These are phyloP conservation scores for Cyanoderma ruficeps DNA, from an alignment of 2,113 vertebrate species.

Conservation along the genomic window DNA sequence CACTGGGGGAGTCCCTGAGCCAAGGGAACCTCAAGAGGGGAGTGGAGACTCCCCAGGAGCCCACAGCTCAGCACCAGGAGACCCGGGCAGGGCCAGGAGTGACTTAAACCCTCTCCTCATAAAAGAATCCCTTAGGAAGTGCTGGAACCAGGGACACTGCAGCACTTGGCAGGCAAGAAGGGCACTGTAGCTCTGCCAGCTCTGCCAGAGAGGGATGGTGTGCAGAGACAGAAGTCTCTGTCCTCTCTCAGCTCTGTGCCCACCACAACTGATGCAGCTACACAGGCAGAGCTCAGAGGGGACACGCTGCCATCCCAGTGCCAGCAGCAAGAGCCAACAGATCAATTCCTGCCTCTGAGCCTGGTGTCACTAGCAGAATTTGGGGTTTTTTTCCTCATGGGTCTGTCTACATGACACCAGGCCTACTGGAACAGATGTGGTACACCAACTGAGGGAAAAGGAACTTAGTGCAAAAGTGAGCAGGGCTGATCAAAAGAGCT, in stretches of 20 bases:
- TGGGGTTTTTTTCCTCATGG: background rate
- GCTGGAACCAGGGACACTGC: background rate
- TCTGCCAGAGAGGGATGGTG: background rate
- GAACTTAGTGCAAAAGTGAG: background rate
- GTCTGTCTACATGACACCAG: background rate
- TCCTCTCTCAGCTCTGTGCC: background rate
- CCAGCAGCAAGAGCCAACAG: background rate
- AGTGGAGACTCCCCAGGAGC: too few relatives aligned
- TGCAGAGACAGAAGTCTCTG: background rate
- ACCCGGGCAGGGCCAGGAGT: background rate
- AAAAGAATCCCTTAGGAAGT: background rate
- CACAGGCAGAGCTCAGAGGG: background rate
- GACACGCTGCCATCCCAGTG: accelerated
- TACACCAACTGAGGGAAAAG: accelerated
- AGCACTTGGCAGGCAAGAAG: background rate
- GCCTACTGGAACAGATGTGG: background rate
- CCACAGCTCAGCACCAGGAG: background rate
- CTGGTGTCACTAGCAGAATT: background rate
- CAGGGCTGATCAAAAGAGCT: background rate
- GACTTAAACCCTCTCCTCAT: background rate
- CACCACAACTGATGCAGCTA: background rate
- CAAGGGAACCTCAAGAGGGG: background rate
- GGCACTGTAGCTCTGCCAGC: background rate
- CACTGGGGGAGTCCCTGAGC: background rate
- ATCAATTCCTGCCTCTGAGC: background rate